These are phyloP conservation scores for Excalfactoria chinensis DNA, from an alignment of 2,113 vertebrate genomes.

Conservation along the genomic window DNA sequence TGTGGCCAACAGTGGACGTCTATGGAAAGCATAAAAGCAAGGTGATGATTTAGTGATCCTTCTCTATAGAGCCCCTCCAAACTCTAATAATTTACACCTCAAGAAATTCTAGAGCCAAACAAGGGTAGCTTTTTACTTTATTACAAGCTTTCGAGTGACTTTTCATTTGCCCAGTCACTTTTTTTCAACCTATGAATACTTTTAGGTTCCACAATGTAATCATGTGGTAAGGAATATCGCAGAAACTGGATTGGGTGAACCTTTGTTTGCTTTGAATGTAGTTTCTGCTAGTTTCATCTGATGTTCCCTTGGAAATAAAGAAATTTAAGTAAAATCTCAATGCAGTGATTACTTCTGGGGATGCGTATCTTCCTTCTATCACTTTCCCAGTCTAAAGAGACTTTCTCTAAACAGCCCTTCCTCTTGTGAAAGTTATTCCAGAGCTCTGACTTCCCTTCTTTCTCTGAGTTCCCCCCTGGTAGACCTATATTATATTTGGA, in stretches of 20 bases:
- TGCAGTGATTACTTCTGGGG: not conserved
- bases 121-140: not conserved
- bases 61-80: fast-evolving
- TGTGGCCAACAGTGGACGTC: not conserved
- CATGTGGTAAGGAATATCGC: not conserved
- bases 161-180: not conserved
- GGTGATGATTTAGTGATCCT: not conserved
- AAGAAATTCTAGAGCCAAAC: not conserved
- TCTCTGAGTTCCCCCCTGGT: not conserved
- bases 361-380: not conserved
- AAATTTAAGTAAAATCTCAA: too few relatives aligned
- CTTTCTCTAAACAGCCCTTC: not conserved
- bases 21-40: not conserved
- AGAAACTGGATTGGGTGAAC: not conserved
- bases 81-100: not conserved
- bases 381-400: not conserved
- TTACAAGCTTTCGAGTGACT: not conserved
- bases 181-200: not conserved
- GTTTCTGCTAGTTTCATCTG: not conserved
- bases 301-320: not conserved
- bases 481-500: fast-evolving
- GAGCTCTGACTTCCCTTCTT: not conserved
- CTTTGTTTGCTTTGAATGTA: not conserved
- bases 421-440: not conserved
- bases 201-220: fast-evolving